phyloP scores from a whole-genome alignment of 2,888 invertebrate genomes.

The Steinernema hermaphroditum region DNA sequence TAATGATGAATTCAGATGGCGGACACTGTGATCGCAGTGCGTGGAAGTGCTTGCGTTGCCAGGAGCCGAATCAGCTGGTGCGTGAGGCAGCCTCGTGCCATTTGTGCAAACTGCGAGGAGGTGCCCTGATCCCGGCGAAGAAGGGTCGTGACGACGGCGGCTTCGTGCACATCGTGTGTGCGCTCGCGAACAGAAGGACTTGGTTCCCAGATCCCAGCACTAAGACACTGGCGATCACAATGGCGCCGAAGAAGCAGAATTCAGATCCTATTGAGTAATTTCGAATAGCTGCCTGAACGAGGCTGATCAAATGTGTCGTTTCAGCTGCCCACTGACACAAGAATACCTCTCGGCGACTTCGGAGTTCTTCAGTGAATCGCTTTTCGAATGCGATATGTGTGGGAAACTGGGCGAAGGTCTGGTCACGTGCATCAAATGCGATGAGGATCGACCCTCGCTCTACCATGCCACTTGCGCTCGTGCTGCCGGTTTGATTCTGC shows the following conservation, averaged over 20 bases:
- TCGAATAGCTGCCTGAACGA: neutral
- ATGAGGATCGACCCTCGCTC: constrained; percentile 18
- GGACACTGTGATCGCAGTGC: neutral
- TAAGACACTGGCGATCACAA: neutral
- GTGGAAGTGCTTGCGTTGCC: constrained; percentile 55
- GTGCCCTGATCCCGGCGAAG: constrained; percentile 45
- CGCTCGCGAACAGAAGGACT: constrained; percentile 44
- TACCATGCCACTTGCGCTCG: constrained; percentile 73
- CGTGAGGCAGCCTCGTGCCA: constrained; percentile 49
- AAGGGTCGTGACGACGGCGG: constrained; percentile 34
- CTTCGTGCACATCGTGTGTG: constrained; percentile 60
- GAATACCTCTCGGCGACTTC: neutral
- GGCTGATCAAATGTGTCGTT: neutral
- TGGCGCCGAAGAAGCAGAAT: neutral
- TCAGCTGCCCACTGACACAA: neutral
- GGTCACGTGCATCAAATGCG: constrained; percentile 32
- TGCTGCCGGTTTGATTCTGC: constrained; percentile 70
- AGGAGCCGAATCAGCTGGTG: constrained; percentile 38
- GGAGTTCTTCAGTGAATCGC: neutral
- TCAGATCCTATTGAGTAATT: neutral
- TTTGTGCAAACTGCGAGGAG: constrained; percentile 58
- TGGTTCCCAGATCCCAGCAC: constrained; percentile 18
- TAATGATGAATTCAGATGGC: neutral
- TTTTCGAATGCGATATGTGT: constrained; percentile 45
- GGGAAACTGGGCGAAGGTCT: constrained; percentile 28